A percentile compares a stretch with the other conserved stretches of the same genome.
These are phyloP conservation scores for Gouania willdenowi DNA, from an alignment of 2,797 vertebrate genomes.

Conservation along the genomic window DNA sequence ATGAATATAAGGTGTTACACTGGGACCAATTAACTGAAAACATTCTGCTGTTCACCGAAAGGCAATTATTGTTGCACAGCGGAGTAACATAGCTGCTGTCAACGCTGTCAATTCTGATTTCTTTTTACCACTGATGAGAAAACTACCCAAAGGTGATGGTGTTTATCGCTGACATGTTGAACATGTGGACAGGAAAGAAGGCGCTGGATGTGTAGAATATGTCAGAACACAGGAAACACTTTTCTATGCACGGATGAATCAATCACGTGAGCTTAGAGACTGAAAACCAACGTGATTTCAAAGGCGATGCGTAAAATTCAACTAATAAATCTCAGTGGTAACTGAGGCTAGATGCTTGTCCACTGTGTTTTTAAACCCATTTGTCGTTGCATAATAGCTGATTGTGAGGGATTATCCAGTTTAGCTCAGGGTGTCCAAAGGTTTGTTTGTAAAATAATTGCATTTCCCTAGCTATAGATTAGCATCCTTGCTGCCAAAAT, in stretches of 20 bases:
- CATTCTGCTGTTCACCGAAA: constrained; percentile 4
- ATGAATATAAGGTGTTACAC: constrained; percentile 1
- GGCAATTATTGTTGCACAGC: constrained; percentile 22
- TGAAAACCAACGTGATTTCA: no score
- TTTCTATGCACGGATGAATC: neutral
- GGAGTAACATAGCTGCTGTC: constrained; percentile 17
- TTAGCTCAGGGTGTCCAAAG: no score
- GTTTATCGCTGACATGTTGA: neutral
- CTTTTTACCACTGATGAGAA: constrained; percentile 8
- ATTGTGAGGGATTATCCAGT: no score
- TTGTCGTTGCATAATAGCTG: no score
- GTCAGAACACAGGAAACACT: neutral
- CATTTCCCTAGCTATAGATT: no score
- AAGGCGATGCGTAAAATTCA: no score
- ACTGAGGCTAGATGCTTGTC: no score
- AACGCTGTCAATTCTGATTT: constrained; percentile 4
- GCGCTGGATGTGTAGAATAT: neutral
- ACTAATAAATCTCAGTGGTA: no score
- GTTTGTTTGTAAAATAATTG: no score
- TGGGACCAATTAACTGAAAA: constrained; percentile 21
- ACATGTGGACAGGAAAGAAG: neutral
- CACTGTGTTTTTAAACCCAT: no score
- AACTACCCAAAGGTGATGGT: constrained; percentile 11
- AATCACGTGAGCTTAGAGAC: no score
- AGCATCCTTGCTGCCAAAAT: no score